Evolutionary conservation across 2,113 vertebrate species (phyloP).

Genomic region (Brachypodius melanocephalos): DNA sequence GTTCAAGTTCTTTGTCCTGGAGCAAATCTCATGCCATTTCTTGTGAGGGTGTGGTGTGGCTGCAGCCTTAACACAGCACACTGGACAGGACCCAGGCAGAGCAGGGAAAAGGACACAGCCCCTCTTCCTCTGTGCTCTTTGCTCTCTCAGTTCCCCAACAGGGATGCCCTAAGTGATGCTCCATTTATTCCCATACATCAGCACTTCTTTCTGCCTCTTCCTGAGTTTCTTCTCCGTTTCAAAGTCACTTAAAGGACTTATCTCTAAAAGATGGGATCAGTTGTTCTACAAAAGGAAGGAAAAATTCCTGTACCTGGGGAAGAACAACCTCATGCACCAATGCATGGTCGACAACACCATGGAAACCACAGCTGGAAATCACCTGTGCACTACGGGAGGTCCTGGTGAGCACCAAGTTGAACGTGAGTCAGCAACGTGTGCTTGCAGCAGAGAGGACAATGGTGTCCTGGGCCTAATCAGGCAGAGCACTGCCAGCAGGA

Average conservation of each 20-base stretch:
- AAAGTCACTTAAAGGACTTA: not conserved
- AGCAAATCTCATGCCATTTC: not conserved
- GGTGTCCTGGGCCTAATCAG: not conserved
- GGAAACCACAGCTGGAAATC: not conserved
- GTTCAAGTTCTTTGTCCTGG: not conserved
- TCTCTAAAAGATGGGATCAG: not conserved
- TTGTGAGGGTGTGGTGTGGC: not conserved
- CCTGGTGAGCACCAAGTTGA: not conserved
- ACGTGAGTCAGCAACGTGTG: rapidly evolving
- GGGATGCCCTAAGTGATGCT: rapidly evolving
- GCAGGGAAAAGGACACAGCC: not conserved
- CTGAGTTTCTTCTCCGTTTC: not conserved
- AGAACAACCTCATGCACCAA: not conserved
- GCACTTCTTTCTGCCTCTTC: not conserved
- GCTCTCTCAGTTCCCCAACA: not conserved
- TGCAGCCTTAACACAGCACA: not conserved
- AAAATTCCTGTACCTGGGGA: not conserved
- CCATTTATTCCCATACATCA: not conserved
- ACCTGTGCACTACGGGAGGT: not conserved
- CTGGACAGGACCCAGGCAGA: not conserved
- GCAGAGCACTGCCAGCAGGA: not conserved
- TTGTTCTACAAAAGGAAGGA: not conserved
- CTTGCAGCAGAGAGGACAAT: not conserved
- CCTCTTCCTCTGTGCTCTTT: not conserved
- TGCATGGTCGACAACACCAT: not conserved